Conservation (phyloP, 2,797 vertebrate species). For the Smutsia temminckii region DNA sequence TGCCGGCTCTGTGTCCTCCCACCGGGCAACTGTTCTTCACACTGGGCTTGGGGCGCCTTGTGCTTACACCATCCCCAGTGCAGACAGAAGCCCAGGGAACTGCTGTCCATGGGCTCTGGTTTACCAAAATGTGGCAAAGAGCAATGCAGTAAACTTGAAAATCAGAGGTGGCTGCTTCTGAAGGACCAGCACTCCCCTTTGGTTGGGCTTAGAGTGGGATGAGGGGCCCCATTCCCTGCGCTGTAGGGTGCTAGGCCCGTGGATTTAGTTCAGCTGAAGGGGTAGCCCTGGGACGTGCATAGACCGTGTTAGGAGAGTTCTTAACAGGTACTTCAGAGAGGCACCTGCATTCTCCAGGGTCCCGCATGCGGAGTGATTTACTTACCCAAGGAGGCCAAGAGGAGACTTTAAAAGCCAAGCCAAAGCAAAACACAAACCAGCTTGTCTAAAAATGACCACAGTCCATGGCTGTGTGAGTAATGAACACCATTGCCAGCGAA, state of each 20-base stretch:
- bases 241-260: accelerated
- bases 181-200: background rate
- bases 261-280: background rate
- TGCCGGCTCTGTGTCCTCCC: background rate
- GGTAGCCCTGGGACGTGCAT: accelerated
- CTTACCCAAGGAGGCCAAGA: background rate
- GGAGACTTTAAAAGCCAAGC: background rate
- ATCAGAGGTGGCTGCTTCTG: background rate
- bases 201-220: too few relatives aligned
- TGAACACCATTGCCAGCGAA: background rate
- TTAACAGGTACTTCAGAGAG: accelerated
- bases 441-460: background rate
- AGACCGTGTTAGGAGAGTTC: accelerated
- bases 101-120: too few relatives aligned
- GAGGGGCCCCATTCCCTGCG: accelerated
- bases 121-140: background rate
- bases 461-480: background rate
- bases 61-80: background rate
- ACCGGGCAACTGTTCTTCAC: accelerated
- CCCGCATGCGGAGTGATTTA: accelerated
- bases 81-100: background rate
- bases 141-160: background rate
- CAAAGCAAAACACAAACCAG: background rate
- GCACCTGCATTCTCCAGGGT: accelerated
- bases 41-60: too few relatives aligned